Evolutionary conservation across 2,113 vertebrate species (phyloP), one percentile per base, ranked within the genome.

Genomic region (Raphicerus campestris): DNA sequence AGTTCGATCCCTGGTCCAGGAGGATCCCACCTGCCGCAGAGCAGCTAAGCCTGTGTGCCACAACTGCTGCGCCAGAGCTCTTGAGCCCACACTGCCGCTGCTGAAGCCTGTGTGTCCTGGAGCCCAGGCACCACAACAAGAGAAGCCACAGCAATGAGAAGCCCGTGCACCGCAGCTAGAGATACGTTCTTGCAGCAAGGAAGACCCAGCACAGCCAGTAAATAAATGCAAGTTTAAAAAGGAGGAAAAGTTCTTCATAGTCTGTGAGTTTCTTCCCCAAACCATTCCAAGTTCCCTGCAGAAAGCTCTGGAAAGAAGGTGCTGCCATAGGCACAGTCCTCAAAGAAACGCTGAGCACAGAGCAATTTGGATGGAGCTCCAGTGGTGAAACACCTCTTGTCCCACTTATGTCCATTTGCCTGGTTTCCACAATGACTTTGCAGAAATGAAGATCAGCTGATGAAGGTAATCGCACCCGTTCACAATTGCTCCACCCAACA

Each of bases 391-490:
- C 55, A 10, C 5, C 49, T 14, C 78, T 6, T 14, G 35, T 17
- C 35, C 14, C 22, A 1, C 24, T 42, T 13, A 14, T 0, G 7
- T 19, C 63, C 32, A 4, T 58, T 92, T 84, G 70, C 28, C 55
- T 39, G 87, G 22, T 28, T 22, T n/a, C 75, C 56, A 7, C 32
- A 15, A 39, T 30, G 45, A 7, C 49, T 13, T 14, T 13, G n/a
- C 90, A 26, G 49, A 60, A 81, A 32, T 0, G 26, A 35, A 49
- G 19, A 49, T 6, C 32, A 17, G 20, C 28, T 19, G 5, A 22
- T 10, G 56, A 35, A 45, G 49, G 7, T 14, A 17, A 0, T 11
- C 45, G 2, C 0, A 0, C 22, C 22, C 7, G 2, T 49, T 45
- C 30, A 2, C 7, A 7, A 14, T 55, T 0, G 2, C 32, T 22